Percentiles rank a stretch among this genome's conserved stretches.
phyloP scores from a whole-genome alignment of 2,797 vertebrate species.

The Anabacerthia variegaticeps region DNA sequence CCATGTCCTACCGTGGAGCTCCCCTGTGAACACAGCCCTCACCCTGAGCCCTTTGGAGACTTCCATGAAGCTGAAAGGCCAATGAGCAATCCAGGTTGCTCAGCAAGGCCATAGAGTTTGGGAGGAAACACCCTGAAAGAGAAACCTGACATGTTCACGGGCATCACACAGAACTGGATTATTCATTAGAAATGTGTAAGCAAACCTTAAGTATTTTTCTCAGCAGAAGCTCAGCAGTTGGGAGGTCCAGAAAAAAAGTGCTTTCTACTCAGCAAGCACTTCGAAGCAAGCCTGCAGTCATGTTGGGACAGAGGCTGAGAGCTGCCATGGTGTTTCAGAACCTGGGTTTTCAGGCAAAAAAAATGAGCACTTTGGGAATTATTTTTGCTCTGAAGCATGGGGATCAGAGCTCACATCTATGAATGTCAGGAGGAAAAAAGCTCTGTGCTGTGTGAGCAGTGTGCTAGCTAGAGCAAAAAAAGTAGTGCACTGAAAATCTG shows the following conservation, averaged over 20 bases:
- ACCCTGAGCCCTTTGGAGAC: neutral
- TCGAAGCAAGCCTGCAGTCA: neutral
- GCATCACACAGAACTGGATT: neutral
- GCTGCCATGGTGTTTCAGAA: neutral
- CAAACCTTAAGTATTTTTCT: neutral
- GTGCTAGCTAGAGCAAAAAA: neutral
- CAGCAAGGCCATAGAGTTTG: fast-evolving
- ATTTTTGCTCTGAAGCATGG: neutral
- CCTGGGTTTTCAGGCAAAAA: neutral
- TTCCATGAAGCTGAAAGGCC: neutral
- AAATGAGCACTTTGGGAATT: neutral
- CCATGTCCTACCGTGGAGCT: neutral
- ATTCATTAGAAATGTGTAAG: neutral
- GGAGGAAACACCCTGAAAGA: neutral
- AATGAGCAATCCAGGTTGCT: neutral
- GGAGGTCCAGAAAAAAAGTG: neutral
- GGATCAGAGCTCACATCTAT: neutral
- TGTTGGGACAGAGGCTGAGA: neutral
- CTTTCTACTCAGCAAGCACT: neutral
- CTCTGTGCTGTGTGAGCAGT: neutral
- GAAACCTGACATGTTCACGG: neutral
- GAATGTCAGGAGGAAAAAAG: neutral
- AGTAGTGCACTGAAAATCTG: constrained; percentile 36
- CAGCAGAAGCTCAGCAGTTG: neutral
- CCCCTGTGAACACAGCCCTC: fast-evolving